phyloP scores from a whole-genome alignment of 92 coral and sea anemone genomes.

The Desmophyllum pertusum region DNA sequence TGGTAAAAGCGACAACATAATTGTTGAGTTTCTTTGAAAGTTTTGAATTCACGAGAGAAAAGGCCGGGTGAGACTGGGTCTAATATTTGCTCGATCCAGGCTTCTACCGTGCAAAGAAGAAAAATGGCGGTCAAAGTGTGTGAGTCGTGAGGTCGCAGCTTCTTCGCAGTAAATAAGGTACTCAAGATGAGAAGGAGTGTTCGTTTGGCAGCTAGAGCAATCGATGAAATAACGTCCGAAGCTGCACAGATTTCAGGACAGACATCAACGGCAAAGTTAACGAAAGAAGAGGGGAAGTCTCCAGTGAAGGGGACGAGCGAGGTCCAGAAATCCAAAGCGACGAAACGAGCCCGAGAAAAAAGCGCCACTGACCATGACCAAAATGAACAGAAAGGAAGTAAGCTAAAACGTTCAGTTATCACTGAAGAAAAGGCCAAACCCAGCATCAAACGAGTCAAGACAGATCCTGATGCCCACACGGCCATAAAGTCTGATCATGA shows the following conservation, averaged over 20 bases:
- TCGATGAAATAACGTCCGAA: not conserved
- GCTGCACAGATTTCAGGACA: not conserved
- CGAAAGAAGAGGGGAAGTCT: not conserved
- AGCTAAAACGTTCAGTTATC: not conserved
- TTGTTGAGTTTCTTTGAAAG: not conserved
- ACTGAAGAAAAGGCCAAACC: conserved; percentile 10
- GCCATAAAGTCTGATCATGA: not conserved
- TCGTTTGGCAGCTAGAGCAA: conserved; percentile 49
- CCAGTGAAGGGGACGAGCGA: not conserved
- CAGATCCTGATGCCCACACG: not conserved
- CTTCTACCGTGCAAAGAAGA: not conserved
- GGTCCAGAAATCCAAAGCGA: not conserved
- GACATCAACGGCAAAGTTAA: not conserved
- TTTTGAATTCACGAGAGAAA: no score
- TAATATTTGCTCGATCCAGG: not conserved
- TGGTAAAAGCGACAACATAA: no score
- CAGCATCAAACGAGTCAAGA: conserved; percentile 7
- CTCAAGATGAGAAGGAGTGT: conserved; percentile 57
- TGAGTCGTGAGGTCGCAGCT: not conserved
- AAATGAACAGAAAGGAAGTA: conserved; percentile 18
- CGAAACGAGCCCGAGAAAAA: conserved; percentile 24
- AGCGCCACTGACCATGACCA: conserved; percentile 22
- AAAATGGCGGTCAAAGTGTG: conserved; percentile 23
- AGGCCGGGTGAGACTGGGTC: conserved; percentile 9
- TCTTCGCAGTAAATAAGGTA: no score